A percentile compares a stretch with the other conserved stretches of the same genome.
phyloP scores from a whole-genome alignment of 2,113 vertebrate genomes.

The Microcebus murinus region DNA sequence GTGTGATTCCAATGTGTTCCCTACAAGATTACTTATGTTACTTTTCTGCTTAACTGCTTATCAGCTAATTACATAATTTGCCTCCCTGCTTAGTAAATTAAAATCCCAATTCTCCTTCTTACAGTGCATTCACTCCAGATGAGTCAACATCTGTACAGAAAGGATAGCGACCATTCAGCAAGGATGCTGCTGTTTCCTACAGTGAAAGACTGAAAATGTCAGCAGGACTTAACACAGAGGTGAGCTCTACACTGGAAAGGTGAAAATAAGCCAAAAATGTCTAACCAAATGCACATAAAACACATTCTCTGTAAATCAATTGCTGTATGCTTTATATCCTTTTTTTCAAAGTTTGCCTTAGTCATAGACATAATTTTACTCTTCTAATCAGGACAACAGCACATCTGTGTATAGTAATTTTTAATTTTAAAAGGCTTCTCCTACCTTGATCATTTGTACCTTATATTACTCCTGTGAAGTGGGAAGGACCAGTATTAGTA shows the following conservation, averaged over 20 bases:
- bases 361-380: not conserved
- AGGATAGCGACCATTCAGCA: slow-evolving; percentile 45
- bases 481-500: not conserved
- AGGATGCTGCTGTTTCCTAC: slow-evolving; percentile 28
- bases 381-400: accelerated
- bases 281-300: not conserved
- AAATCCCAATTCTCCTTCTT: slow-evolving; percentile 68
- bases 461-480: not conserved
- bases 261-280: slow-evolving; percentile 42
- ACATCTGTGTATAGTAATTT: not conserved
- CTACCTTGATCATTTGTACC: not conserved
- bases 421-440: not conserved
- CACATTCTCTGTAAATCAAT: not conserved
- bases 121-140: slow-evolving; percentile 67
- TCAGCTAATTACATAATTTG: slow-evolving; percentile 79
- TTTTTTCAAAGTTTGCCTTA: not conserved
- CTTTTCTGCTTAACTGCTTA: slow-evolving; percentile 73
- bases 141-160: slow-evolving; percentile 73
- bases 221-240: slow-evolving; percentile 43
- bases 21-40: slow-evolving; percentile 62
- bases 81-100: slow-evolving; percentile 79
- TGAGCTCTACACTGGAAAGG: not conserved
- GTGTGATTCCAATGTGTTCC: slow-evolving; percentile 5
- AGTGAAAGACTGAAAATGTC: slow-evolving; percentile 57
- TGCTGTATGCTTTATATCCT: not conserved